Percentiles rank a stretch among this genome's conserved stretches.
These are phyloP conservation scores for Tetramorium bicarinatum DNA, from an alignment of 2,888 invertebrate species.

Conservation along the genomic window DNA sequence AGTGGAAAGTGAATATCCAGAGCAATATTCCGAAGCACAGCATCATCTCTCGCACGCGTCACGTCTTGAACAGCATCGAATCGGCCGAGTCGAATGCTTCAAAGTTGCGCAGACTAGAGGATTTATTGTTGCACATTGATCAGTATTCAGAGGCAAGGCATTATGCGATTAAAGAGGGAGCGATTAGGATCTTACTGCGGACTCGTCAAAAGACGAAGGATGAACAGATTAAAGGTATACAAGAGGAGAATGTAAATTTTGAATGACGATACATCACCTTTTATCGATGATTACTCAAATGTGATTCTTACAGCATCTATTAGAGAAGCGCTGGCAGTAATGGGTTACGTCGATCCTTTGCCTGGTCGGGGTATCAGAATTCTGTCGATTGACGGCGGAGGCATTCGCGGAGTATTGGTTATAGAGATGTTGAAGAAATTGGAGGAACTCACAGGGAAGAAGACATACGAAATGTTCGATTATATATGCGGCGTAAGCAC, in stretches of 20 bases:
- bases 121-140: slow-evolving; percentile 91
- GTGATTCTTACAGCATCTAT: slow-evolving; percentile 76
- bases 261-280: not conserved
- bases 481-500: slow-evolving; percentile 95
- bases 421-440: slow-evolving; percentile 93
- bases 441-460: slow-evolving; percentile 90
- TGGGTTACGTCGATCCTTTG: slow-evolving; percentile 91
- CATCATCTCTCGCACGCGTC: slow-evolving; percentile 90
- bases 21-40: slow-evolving; percentile 87
- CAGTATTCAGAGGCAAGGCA: slow-evolving; percentile 92
- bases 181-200: slow-evolving; percentile 89
- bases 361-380: slow-evolving; percentile 92
- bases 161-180: slow-evolving; percentile 92
- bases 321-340: slow-evolving; percentile 89
- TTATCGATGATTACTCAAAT: not conserved
- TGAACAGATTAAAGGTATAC: slow-evolving; percentile 82
- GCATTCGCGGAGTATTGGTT: slow-evolving; percentile 94
- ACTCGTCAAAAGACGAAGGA: slow-evolving; percentile 86
- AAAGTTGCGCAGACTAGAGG: slow-evolving; percentile 89
- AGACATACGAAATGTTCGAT: slow-evolving; percentile 94
- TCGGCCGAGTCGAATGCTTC: slow-evolving; percentile 88
- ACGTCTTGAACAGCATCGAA: slow-evolving; percentile 89
- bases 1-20: slow-evolving; percentile 86
- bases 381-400: slow-evolving; percentile 96
- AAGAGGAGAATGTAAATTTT: not conserved